phyloP scores from a whole-genome alignment of 2,888 invertebrate genomes.

The Pocota personata region DNA sequence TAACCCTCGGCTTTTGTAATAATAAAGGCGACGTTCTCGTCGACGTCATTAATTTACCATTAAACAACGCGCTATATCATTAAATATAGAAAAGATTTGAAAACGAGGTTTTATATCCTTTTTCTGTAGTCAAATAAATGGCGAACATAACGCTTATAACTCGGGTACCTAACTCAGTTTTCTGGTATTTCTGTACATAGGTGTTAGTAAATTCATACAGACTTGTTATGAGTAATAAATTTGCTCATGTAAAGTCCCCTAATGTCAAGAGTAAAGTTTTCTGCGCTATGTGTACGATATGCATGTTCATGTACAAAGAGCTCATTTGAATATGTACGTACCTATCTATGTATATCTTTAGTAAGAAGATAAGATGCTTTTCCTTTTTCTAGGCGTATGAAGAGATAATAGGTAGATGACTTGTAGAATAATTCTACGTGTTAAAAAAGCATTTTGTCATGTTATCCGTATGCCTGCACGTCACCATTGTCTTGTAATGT shows the following conservation, averaged over 20 bases:
- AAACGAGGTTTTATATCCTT: not conserved
- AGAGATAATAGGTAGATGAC: not conserved
- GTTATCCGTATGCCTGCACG: not conserved
- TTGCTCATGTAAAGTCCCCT: not conserved
- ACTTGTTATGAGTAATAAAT: not conserved
- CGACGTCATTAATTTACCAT: slow-evolving; percentile 28
- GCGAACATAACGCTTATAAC: not conserved
- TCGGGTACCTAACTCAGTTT: not conserved
- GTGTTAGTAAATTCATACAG: not conserved
- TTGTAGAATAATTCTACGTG: not conserved
- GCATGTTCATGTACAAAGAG: not conserved
- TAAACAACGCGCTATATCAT: slow-evolving; percentile 23
- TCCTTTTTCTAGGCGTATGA: not conserved
- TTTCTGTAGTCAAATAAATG: not conserved
- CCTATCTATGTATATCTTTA: not conserved
- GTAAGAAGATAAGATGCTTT: not conserved
- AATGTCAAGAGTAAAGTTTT: not conserved
- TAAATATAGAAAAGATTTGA: not conserved
- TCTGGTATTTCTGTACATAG: not conserved
- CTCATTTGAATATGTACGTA: not conserved
- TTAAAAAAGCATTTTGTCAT: not conserved
- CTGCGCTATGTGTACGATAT: not conserved
- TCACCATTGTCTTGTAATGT: no score
- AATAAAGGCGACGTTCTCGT: slow-evolving; percentile 10
- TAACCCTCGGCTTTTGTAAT: slow-evolving; percentile 33